A percentile compares a stretch with the other conserved stretches of the same genome.
These are phyloP conservation scores for Pomatostomus ruficeps DNA, from an alignment of 2,113 vertebrate genomes.

Conservation along the genomic window DNA sequence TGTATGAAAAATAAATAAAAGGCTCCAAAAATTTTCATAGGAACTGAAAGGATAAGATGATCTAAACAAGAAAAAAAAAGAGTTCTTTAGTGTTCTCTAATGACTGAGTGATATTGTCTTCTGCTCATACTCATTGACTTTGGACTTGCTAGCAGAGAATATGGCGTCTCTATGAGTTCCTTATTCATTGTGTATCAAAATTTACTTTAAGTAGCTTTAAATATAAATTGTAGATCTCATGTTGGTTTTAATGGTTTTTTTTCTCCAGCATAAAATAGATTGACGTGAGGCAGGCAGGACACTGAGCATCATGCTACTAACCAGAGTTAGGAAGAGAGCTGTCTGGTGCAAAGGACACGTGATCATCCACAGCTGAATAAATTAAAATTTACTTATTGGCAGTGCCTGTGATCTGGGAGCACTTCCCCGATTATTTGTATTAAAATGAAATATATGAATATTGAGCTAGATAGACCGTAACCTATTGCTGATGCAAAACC, in stretches of 20 bases:
- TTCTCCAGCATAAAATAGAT: not conserved
- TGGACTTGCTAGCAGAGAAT: not conserved
- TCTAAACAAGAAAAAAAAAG: not conserved
- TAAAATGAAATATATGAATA: not conserved
- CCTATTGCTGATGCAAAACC: not conserved
- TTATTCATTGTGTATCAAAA: not conserved
- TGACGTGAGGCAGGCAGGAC: not conserved
- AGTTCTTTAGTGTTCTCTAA: not conserved
- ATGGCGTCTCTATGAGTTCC: not conserved
- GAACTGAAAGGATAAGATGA: not conserved
- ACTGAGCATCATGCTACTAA: not conserved
- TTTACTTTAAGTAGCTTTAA: not conserved
- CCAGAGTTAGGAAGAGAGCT: not conserved
- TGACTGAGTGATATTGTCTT: not conserved
- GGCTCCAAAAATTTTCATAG: not conserved
- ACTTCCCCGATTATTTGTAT: not conserved
- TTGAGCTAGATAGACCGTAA: not conserved
- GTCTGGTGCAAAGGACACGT: not conserved
- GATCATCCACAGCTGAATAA: not conserved
- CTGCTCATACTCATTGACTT: fast-evolving
- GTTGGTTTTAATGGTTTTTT: not conserved
- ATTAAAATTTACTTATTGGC: not conserved
- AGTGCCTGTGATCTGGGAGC: not conserved
- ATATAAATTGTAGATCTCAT: not conserved
- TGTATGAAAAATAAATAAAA: not conserved